phyloP scores from a whole-genome alignment of 2,888 invertebrate species.

The Nemapogon koenigi region DNA sequence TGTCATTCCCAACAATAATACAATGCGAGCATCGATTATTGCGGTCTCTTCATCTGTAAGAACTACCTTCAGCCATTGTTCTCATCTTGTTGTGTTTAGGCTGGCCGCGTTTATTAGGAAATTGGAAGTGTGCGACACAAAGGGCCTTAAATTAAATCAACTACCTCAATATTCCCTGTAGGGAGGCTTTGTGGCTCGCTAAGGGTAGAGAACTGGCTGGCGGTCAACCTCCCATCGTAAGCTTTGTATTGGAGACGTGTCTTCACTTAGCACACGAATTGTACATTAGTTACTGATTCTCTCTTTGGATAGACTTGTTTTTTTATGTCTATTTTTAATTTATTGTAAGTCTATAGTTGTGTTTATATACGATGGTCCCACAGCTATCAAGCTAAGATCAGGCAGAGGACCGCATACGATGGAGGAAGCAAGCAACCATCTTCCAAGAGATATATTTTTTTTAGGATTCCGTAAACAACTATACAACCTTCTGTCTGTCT shows the following conservation, averaged over 20 bases:
- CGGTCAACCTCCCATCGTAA: conserved; percentile 3
- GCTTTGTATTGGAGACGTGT: conserved; percentile 26
- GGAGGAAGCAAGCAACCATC: too few relatives aligned
- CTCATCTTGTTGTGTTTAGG: conserved; percentile 30
- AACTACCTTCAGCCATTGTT: conserved; percentile 28
- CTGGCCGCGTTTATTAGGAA: conserved; percentile 41
- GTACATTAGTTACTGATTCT: conserved; percentile 13
- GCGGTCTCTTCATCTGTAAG: conserved; percentile 29
- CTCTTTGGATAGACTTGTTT: too few relatives aligned
- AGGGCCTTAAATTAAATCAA: conserved; percentile 55
- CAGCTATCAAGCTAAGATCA: too few relatives aligned
- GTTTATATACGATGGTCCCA: too few relatives aligned
- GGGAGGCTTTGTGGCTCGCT: conserved; percentile 31
- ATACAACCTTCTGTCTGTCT: too few relatives aligned
- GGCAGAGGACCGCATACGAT: too few relatives aligned
- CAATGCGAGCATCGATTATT: conserved; percentile 34
- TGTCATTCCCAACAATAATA: conserved; percentile 35
- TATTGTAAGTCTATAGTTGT: too few relatives aligned
- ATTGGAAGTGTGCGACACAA: conserved; percentile 49
- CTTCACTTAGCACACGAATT: conserved; percentile 22
- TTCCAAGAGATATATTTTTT: too few relatives aligned
- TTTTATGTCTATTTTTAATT: too few relatives aligned
- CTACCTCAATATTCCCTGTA: conserved; percentile 40
- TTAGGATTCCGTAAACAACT: too few relatives aligned
- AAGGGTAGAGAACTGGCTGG: conserved; percentile 25